Evolutionary conservation across 2,888 invertebrate genomes (phyloP), one percentile per base, ranked within the genome.

Genomic region (Caenorhabditis sinica): DNA sequence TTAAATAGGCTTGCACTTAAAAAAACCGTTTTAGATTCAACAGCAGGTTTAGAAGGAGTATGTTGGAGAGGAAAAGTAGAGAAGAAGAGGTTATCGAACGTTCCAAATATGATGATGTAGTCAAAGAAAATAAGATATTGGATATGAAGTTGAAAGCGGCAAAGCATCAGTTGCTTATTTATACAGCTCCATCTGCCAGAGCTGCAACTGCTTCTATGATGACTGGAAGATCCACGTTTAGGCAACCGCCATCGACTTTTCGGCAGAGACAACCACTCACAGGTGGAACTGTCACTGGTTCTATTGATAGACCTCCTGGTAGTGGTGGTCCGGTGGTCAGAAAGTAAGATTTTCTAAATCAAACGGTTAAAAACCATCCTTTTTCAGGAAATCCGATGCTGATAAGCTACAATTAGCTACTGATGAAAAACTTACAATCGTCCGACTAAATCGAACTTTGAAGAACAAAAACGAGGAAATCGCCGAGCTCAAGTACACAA

Each of bases 161-260:
- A 11, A 90, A 90, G 73, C 91, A 91, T 65, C 91, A 91, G 68
- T 84, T 91, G 25, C 76, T 91, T 17, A 87, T 86, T 13, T 91
- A 91, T 74, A 91, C 91, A 5, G 86, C 88, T 20, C 91, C 91
- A 5, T 85, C 87, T 15, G 90, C 89, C 6, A 61, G 90, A 53
- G 76, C 87, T 9, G 79, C 86, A 3, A 90, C 89, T 4, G 88
- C 85, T n/a, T 82, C 85, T 2, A 75, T 86, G 17, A 86, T 90
- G 77, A 90, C 89, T 17, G 86, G 87, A 51, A 73, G 88, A 68
- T 88, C 88, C 13, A 88, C 86, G 2, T 83, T 83, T 33, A 56
- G 87, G 8, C 83, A 83, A 43, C 76, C 72, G 3, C 77, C 68
- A 0, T 73, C 82, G 5, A 82, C 82, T n/a, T 82, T 71, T 51